These are phyloP conservation scores for Alviniconcha strummeri DNA, from an alignment of 2,888 invertebrate genomes.

Conservation along the genomic window DNA sequence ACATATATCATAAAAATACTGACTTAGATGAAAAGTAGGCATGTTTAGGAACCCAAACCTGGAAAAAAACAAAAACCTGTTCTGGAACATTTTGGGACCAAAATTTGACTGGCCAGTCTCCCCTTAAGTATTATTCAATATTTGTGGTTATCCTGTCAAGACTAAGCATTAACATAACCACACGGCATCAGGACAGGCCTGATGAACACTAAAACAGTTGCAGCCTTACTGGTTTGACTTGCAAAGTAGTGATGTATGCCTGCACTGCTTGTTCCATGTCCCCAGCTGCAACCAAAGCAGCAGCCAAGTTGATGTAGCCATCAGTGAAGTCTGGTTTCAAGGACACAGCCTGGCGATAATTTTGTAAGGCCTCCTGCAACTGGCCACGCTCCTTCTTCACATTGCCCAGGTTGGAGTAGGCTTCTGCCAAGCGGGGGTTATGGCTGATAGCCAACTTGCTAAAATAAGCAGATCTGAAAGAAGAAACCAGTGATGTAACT, in stretches of 20 bases:
- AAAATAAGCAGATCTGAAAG: conserved; percentile 90
- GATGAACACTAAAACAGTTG: neutral
- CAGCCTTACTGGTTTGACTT: conserved; percentile 94
- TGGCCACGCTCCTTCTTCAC: conserved; percentile 98
- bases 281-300: conserved; percentile 97
- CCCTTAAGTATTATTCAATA: no score
- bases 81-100: no score
- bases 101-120: no score
- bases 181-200: no score
- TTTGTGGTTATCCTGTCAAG: no score
- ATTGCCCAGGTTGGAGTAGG: conserved; percentile 98
- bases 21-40: no score
- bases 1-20: no score
- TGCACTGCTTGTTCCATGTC: conserved; percentile 99
- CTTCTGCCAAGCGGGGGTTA: conserved; percentile 97
- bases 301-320: conserved; percentile 96
- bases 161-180: no score
- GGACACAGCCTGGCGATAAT: conserved; percentile 93
- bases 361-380: conserved; percentile 95
- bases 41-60: no score
- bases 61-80: no score
- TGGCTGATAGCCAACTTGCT: conserved; percentile 93
- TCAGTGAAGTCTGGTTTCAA: conserved; percentile 89
- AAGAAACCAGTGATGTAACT: neutral
- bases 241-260: conserved; percentile 97